phyloP scores from a whole-genome alignment of 2,113 vertebrate genomes.

The Arizona elegans region DNA sequence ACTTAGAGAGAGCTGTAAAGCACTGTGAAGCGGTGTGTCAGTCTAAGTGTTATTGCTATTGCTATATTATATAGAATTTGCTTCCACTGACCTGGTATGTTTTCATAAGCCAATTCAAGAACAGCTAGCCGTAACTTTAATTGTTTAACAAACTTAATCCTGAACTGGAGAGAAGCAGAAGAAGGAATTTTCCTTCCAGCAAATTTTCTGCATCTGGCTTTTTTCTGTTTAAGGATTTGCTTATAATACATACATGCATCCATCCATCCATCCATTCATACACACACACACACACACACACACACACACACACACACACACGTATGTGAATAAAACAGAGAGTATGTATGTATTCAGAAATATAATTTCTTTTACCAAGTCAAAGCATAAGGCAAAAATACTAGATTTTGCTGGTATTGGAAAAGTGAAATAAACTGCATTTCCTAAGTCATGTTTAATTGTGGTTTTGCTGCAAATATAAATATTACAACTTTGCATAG shows the following conservation, averaged over 20 bases:
- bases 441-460: conserved; percentile 39
- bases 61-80: not conserved
- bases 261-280: too few relatives aligned
- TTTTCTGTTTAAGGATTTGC: conserved; percentile 11
- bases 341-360: conserved; percentile 39
- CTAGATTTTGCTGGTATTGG: conserved; percentile 24
- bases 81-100: not conserved
- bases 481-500: conserved; percentile 35
- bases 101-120: not conserved
- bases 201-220: not conserved
- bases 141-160: not conserved
- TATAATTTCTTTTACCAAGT: conserved; percentile 74
- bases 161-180: not conserved
- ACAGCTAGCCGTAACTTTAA: not conserved
- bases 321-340: not conserved
- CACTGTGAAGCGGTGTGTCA: too few relatives aligned
- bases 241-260: conserved; percentile 7
- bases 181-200: not conserved
- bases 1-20: too few relatives aligned
- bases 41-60: too few relatives aligned
- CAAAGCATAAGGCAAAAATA: conserved; percentile 67
- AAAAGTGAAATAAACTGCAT: conserved; percentile 45
- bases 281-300: too few relatives aligned
- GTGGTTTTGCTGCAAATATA: conserved; percentile 28
- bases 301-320: too few relatives aligned